Base-by-base conservation (phyloP, 2,797 vertebrate species). In the Liasis olivaceus region DNA sequence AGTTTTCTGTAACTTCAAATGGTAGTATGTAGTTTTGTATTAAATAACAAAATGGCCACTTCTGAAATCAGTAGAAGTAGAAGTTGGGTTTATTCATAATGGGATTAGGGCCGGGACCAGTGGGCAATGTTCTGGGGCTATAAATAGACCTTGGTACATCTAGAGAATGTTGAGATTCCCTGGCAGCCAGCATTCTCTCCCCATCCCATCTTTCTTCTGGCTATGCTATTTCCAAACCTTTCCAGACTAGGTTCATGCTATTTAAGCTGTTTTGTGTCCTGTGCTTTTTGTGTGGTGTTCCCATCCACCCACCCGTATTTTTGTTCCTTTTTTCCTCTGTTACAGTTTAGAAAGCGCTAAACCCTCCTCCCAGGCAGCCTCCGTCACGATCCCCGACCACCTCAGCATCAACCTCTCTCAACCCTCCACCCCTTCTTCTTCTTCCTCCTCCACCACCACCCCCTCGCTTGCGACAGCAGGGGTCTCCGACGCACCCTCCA, bases 341-440 rank as follows among this genome's bases (percentile, higher is more conserved):
- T 99, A 98, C 99, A 99, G 99, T 98, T 98, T 99, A 99, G 99
- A 99, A 98, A 99, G 98, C 98, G 99, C 99, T 99, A 99, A 99
- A 99, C 98, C 98, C 98, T 98, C 98, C 98, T 99, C 98, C 98
- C 98, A 98, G 98, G 97, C 97, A 98, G 97, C 98, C 98, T 98
- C 98, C 97, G 97, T 97, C 98, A 98, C 98, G 98, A 99, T 98
- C 98, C 98, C 98, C 96, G 99, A 99, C 98, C 98, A 98, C 98
- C 98, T 98, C 98, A 98, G 97, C 98, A 98, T 98, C 98, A 99
- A 98, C 99, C 98, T 98, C 98, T 99, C 97, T 98, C 97, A 98
- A 97, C 96, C 98, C 97, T 97, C 98, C 98, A 98, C 98, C 98
- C 98, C 98, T 98, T 97, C 98, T 98, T 98, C 98, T 96, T 96